These are phyloP conservation scores for Gobiocypris rarus DNA, from an alignment of 2,113 vertebrate species.

Conservation along the genomic window DNA sequence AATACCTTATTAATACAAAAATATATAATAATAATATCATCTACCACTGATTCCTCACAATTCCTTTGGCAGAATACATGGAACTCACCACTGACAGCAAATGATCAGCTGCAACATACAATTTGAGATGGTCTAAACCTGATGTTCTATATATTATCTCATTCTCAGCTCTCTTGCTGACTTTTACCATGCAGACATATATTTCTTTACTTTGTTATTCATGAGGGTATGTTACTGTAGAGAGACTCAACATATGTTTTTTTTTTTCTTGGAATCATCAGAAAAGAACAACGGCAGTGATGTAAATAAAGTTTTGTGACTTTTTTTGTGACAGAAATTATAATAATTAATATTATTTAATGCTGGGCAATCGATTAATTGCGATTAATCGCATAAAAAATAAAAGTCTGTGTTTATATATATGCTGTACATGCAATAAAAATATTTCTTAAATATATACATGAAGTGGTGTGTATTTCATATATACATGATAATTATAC, in stretches of 20 bases:
- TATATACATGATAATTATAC: no score
- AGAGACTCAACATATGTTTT: background rate
- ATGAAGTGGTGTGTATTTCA: no score
- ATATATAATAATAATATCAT: background rate
- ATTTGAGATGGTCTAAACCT: background rate
- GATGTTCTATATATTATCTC: background rate
- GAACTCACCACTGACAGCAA: background rate
- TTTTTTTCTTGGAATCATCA: background rate
- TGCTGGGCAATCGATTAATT: no score
- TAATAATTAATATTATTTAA: no score
- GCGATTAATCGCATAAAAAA: no score
- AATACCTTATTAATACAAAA: background rate
- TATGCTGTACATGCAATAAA: no score
- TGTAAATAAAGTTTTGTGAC: background rate
- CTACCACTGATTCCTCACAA: background rate
- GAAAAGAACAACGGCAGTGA: background rate
- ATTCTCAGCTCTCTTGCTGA: background rate
- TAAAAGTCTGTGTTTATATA: no score
- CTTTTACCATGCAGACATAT: background rate
- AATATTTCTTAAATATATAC: no score
- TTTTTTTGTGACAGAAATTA: no score
- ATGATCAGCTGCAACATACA: no score
- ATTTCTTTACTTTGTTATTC: background rate
- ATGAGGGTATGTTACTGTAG: background rate
- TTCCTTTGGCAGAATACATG: background rate